A percentile compares a stretch with the other conserved stretches of the same genome.
Conservation (phyloP, 2,888 invertebrate species). For the Thera obeliscata region DNA sequence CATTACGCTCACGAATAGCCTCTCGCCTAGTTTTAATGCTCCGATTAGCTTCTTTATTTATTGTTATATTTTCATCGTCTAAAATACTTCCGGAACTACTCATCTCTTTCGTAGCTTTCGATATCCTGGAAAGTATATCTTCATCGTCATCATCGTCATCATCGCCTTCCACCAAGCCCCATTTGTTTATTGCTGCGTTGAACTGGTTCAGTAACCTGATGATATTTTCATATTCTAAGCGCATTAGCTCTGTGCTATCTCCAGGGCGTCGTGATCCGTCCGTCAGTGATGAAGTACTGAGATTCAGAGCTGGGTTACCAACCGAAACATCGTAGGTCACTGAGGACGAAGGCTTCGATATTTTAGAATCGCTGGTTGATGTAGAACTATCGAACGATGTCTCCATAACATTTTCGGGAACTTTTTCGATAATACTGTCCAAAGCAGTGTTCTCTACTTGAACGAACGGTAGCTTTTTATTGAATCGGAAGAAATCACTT, state of each 20-base stretch:
- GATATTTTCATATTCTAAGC: constrained; percentile 10
- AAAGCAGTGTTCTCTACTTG: constrained; percentile 43
- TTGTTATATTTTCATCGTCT: not conserved
- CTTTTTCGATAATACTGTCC: not conserved
- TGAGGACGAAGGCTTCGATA: constrained; percentile 14
- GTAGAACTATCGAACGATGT: constrained; percentile 8
- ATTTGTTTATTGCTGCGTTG: constrained; percentile 13
- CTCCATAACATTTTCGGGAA: not conserved
- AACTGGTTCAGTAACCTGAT: constrained; percentile 4
- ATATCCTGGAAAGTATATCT: constrained; percentile 2
- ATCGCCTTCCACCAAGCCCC: not conserved
- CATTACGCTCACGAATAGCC: not conserved
- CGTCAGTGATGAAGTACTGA: constrained; percentile 27
- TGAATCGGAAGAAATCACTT: constrained; percentile 60
- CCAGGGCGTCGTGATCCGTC: not conserved
- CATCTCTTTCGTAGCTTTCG: constrained; percentile 5
- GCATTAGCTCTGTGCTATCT: not conserved
- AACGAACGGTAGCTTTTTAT: constrained; percentile 66
- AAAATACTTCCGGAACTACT: constrained; percentile 1
- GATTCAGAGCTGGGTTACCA: constrained; percentile 14
- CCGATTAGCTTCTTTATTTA: not conserved
- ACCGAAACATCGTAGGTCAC: not conserved
- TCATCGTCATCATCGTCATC: constrained; percentile 11
- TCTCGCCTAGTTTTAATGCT: not conserved
- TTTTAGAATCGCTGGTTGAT: constrained; percentile 11